Percentiles rank a stretch among this genome's conserved stretches.
Evolutionary conservation across 2,113 vertebrate genomes (phyloP).

Genomic region (Daubentonia madagascariensis): DNA sequence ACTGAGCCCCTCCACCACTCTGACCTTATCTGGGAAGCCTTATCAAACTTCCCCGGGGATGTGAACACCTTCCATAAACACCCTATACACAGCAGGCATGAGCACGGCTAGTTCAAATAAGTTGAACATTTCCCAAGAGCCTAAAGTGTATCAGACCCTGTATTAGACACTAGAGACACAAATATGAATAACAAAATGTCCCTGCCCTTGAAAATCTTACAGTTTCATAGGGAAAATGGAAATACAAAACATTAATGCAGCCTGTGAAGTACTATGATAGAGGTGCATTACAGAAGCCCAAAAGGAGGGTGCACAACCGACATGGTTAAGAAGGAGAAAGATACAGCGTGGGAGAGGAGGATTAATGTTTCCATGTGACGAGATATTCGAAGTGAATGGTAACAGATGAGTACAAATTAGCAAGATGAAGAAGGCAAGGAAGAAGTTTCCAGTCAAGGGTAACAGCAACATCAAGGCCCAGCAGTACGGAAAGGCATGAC

Average conservation of each 20-base stretch:
- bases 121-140: background rate
- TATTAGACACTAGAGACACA: background rate
- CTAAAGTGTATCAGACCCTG: background rate
- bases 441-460: background rate
- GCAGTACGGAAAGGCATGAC: fast-evolving
- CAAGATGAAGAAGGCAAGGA: background rate
- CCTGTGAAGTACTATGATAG: background rate
- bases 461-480: too few relatives aligned
- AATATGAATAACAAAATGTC: background rate
- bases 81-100: background rate
- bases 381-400: background rate
- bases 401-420: background rate
- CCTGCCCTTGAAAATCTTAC: background rate
- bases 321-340: background rate
- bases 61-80: background rate
- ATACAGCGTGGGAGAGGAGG: background rate
- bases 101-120: background rate
- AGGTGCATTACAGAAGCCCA: background rate
- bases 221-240: background rate
- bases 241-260: background rate
- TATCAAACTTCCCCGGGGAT: background rate
- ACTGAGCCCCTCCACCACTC: background rate
- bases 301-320: background rate
- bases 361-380: background rate
- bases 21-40: background rate